Conservation (phyloP, 2,797 vertebrate species). For the Xyrichtys novacula region DNA sequence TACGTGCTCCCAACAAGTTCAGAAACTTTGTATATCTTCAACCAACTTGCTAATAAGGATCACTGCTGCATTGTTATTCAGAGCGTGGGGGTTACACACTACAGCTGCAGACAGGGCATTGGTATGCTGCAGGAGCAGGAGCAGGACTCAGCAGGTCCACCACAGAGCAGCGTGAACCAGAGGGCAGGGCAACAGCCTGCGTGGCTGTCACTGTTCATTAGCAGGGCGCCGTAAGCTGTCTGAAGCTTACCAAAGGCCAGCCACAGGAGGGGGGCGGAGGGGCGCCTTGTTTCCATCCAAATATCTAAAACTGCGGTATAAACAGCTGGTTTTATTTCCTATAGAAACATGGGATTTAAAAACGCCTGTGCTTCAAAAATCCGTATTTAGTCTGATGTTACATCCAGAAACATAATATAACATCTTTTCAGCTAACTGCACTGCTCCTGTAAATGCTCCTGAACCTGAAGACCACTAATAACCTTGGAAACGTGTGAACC, state of each 20-base stretch:
- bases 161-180: constrained; percentile 63
- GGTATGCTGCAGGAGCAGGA: constrained; percentile 69
- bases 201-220: constrained; percentile 80
- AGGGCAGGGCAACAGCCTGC: constrained; percentile 68
- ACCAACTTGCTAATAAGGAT: constrained; percentile 57
- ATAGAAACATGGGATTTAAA: not conserved
- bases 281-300: constrained; percentile 47
- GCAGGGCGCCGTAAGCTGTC: constrained; percentile 58
- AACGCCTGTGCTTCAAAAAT: not conserved
- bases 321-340: constrained; percentile 10
- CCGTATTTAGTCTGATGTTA: no score
- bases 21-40: constrained; percentile 39
- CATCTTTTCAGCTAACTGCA: not conserved
- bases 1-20: constrained; percentile 26
- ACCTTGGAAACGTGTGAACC: constrained; percentile 2
- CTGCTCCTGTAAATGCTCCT: not conserved
- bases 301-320: constrained; percentile 44
- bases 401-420: no score
- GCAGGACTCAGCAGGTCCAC: constrained; percentile 63
- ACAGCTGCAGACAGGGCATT: constrained; percentile 49
- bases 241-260: constrained; percentile 57
- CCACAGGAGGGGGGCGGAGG: not conserved
- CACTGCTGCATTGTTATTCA: constrained; percentile 66
- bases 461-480: constrained; percentile 3
- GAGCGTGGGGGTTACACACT: constrained; percentile 26